Percentiles rank a stretch among this genome's conserved stretches.
Conservation (phyloP, 2,113 vertebrate species). For the Seriola dumerili region DNA sequence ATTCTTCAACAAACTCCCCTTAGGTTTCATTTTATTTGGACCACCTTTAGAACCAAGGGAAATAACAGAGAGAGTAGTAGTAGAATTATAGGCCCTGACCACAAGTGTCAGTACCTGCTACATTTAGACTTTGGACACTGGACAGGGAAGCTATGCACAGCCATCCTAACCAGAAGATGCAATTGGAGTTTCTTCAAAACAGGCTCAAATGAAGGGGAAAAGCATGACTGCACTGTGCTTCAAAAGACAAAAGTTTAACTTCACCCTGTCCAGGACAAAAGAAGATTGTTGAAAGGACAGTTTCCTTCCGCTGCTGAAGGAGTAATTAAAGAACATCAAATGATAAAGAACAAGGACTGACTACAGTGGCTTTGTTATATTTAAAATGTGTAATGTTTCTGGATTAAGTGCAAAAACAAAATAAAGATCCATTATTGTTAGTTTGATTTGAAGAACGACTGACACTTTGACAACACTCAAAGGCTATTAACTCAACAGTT, state of each 20-base stretch:
- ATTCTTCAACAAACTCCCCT: slow-evolving; percentile 55
- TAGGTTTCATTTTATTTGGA: slow-evolving; percentile 54
- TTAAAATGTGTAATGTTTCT: slow-evolving; percentile 24
- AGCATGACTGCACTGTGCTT: neutral
- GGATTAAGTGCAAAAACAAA: slow-evolving; percentile 26
- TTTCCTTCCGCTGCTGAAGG: neutral
- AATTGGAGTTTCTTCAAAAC: slow-evolving; percentile 37
- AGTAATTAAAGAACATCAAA: slow-evolving; percentile 42
- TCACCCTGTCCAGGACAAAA: neutral
- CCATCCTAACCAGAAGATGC: neutral
- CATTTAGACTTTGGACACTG: slow-evolving; percentile 33
- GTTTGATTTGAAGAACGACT: slow-evolving; percentile 23
- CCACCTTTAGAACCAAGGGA: slow-evolving; percentile 45
- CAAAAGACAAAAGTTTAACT: neutral
- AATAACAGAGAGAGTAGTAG: slow-evolving; percentile 24
- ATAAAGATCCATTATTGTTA: slow-evolving; percentile 24
- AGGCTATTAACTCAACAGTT: slow-evolving; percentile 33
- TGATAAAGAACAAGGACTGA: slow-evolving; percentile 15
- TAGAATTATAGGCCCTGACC: slow-evolving; percentile 38
- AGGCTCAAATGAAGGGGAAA: slow-evolving; percentile 22
- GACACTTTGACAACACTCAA: slow-evolving; percentile 36
- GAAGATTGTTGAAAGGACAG: neutral
- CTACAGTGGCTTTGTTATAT: neutral
- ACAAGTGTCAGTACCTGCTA: slow-evolving; percentile 1
- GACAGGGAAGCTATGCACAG: slow-evolving; percentile 15